phyloP scores from a whole-genome alignment of 2,888 invertebrate species.

The Chrysomela aeneicollis region DNA sequence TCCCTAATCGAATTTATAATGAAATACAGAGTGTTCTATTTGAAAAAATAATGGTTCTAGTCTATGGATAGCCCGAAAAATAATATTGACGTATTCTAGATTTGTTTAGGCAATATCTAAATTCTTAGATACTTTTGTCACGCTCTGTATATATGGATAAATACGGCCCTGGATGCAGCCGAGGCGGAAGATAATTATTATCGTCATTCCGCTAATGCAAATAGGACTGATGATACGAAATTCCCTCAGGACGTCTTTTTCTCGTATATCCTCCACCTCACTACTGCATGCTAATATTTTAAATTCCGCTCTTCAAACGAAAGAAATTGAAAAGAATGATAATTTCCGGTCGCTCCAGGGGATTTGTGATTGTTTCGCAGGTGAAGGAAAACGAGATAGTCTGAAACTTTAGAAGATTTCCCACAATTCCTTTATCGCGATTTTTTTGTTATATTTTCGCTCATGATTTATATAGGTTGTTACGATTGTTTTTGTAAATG shows the following conservation, averaged over 20 bases:
- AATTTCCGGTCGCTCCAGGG: not conserved
- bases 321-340: not conserved
- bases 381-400: not conserved
- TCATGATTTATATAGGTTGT: no score
- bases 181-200: not conserved
- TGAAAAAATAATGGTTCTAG: no score
- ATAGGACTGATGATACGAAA: not conserved
- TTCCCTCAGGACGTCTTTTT: not conserved
- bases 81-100: no score
- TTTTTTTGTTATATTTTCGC: no score
- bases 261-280: not conserved
- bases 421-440: no score
- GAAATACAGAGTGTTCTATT: no score
- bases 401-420: not conserved
- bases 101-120: no score
- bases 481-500: no score
- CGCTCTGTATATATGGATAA: not conserved
- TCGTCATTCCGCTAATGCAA: slow-evolving; percentile 44
- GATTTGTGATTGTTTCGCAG: not conserved
- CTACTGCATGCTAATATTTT: not conserved
- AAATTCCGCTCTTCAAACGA: not conserved
- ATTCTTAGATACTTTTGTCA: no score
- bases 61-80: no score
- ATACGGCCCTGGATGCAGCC: not conserved
- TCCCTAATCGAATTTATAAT: no score